Evolutionary conservation across 2,888 invertebrate species (phyloP).

Genomic region (Anorthoa munda): DNA sequence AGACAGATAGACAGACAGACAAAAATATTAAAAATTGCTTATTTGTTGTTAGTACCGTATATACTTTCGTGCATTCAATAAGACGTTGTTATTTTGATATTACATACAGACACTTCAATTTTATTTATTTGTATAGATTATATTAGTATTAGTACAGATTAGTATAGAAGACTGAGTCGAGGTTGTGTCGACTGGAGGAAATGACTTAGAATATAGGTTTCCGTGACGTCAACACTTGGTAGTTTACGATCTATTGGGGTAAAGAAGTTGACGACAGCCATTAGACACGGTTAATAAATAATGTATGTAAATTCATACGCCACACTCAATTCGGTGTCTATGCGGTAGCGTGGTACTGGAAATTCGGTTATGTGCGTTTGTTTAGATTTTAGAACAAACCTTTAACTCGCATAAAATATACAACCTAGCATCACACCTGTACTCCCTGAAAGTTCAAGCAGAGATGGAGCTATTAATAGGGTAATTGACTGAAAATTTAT

Average conservation of each 20-base stretch:
- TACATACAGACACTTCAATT: no score
- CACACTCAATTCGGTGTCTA: conserved; percentile 18
- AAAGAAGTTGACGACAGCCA: conserved; percentile 24
- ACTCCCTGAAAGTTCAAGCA: no score
- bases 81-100: no score
- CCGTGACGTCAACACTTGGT: conserved; percentile 46
- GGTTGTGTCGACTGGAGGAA: neutral
- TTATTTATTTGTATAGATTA: no score
- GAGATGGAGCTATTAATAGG: no score
- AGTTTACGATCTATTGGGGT: conserved; percentile 38
- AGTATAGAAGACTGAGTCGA: neutral
- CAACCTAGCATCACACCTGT: no score
- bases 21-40: no score
- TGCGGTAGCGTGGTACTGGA: conserved; percentile 3
- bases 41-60: no score
- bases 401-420: conserved; percentile 1
- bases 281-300: conserved; percentile 29
- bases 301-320: conserved; percentile 49
- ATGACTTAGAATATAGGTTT: conserved; percentile 1
- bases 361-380: conserved; percentile 26
- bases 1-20: no score
- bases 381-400: neutral
- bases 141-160: no score
- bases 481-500: no score
- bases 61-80: no score